Percentiles rank a stretch among this genome's conserved stretches.
Evolutionary conservation across 1,140 invertebrate genomes (phyloP).

Genomic region (Drosophila bipectinata): DNA sequence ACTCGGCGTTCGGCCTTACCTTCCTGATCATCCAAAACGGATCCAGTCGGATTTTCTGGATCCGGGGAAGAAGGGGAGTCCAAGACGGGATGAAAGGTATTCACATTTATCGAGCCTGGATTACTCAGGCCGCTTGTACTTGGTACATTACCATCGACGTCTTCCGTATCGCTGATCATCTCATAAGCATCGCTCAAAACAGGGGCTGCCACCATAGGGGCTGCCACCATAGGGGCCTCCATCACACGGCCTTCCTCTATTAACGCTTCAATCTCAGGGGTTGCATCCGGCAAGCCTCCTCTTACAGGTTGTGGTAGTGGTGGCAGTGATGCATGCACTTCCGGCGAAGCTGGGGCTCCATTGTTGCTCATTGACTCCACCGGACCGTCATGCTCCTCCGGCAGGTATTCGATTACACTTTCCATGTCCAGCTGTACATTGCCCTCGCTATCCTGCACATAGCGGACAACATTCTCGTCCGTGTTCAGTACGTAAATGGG

Average conservation of each 20-base stretch:
- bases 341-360: neutral
- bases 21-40: neutral
- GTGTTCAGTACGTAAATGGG: slow-evolving; percentile 1
- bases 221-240: neutral
- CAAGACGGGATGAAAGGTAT: neutral
- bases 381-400: neutral
- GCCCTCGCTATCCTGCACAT: neutral
- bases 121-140: neutral
- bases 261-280: no score
- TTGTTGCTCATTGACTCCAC: neutral
- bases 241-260: no score
- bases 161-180: no score
- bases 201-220: neutral
- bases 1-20: neutral
- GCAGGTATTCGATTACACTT: slow-evolving; percentile 1
- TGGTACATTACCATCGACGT: neutral
- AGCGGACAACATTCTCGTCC: neutral
- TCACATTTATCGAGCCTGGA: neutral
- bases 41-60: neutral
- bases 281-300: no score
- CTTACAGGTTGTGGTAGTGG: no score
- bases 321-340: no score
- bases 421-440: neutral
- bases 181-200: neutral
- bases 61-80: neutral